Evolutionary conservation across 2,888 invertebrate species (phyloP), one percentile per base, ranked within the genome.

Genomic region (Phortica magna): DNA sequence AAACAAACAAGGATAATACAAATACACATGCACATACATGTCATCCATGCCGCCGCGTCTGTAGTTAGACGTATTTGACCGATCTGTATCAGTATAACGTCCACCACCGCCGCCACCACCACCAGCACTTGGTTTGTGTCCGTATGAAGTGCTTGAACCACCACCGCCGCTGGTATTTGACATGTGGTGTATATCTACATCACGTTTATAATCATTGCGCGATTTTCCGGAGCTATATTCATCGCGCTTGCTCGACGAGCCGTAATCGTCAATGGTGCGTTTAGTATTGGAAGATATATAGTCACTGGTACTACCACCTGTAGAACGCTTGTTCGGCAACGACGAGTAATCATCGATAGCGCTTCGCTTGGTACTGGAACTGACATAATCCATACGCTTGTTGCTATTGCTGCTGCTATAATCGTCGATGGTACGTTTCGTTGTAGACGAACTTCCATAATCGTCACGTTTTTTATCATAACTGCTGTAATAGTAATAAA

Each of bases 391-490:
- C 74, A 87, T 70, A 7, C 90, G 87, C 74, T 90, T 85, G 53
- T 83, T 89, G 22, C 22, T 17, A 55, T 83, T 89, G 22, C 43
- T 39, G n/a, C 89, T 79, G 2, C 88, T 81, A 59, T 88, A 90
- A 14, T 91, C 91, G n/a, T 91, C 91, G 19, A 90, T 77, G 12
- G 76, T 81, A 64, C 91, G 90, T 71, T 91, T 91, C 2, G 84
- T 85, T 4, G 84, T 75, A 22, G 90, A 84, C 2, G 90, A 87
- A 10, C 85, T 84, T 10, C 81, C 83, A 77, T 91, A 92, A 61
- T 92, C 92, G 78, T 92, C 92, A 48, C 91, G 90, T 76, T 91
- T 91, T 75, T 92, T 91, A 7, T 90, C 90, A 57, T 90, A 90
- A 59, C n/a, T 41, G 41, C 41, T 68, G 17, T 12, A 53, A 22